phyloP scores from a whole-genome alignment of 2,797 vertebrate genomes.

The Phaenicophaeus curvirostris region DNA sequence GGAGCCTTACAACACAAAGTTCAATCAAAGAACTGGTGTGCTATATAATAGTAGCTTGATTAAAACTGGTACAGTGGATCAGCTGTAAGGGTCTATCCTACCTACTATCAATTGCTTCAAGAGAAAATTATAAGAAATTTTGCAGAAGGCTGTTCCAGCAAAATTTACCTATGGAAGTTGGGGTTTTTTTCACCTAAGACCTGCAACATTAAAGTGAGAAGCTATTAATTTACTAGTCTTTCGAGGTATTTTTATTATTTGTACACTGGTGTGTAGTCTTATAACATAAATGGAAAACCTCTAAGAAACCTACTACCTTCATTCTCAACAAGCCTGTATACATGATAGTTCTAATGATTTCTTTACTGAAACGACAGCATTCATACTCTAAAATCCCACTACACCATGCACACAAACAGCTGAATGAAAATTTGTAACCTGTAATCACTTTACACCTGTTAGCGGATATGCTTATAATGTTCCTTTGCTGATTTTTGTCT shows the following conservation, averaged over 20 bases:
- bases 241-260: neutral
- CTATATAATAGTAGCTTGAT: neutral
- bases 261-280: neutral
- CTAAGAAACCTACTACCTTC: neutral
- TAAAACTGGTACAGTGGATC: neutral
- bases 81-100: neutral
- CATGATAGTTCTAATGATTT: rapidly evolving
- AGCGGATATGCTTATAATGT: neutral
- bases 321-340: neutral
- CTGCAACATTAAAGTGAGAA: neutral
- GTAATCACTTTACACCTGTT: neutral
- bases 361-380: neutral
- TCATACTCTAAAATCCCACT: neutral
- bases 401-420: neutral
- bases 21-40: neutral
- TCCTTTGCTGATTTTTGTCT: neutral
- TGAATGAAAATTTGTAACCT: neutral
- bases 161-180: neutral
- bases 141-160: neutral
- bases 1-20: neutral
- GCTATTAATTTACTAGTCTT: neutral
- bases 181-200: neutral
- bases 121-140: neutral
- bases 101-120: neutral
- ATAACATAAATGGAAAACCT: neutral